Conservation (phyloP, 2,797 vertebrate species). For the Enteromius trimaculatus region DNA sequence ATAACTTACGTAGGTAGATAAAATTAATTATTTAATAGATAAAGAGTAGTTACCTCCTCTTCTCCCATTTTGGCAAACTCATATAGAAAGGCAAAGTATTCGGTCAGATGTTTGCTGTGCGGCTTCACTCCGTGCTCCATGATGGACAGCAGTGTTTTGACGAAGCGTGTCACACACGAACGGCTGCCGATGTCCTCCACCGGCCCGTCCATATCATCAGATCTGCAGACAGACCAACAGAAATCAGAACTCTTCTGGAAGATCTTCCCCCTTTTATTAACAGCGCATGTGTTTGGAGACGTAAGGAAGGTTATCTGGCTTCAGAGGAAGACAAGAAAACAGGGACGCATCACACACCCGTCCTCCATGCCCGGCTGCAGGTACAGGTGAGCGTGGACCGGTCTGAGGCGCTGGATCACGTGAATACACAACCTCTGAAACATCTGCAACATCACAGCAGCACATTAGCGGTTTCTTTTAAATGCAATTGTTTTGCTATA, state of each 20-base stretch:
- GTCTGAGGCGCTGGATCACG: conserved; percentile 94
- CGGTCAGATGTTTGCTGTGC: conserved; percentile 98
- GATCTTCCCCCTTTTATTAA: background rate
- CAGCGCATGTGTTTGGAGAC: background rate
- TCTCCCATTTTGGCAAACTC: conserved; percentile 99
- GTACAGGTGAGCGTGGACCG: conserved; percentile 97
- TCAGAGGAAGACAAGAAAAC: too few relatives aligned
- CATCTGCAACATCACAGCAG: conserved; percentile 80
- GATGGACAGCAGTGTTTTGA: conserved; percentile 94
- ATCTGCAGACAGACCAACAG: conserved; percentile 73
- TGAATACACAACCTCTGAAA: conserved; percentile 98
- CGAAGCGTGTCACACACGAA: conserved; percentile 96
- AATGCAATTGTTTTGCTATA: background rate
- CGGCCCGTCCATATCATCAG: conserved; percentile 96
- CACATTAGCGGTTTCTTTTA: background rate
- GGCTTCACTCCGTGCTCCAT: conserved; percentile 99
- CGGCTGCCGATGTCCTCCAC: conserved; percentile 98
- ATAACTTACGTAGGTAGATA: background rate
- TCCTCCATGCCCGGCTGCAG: conserved; percentile 98
- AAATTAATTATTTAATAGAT: background rate
- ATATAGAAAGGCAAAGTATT: conserved; percentile 98
- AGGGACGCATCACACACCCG: conserved; percentile 78
- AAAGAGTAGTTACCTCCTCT: conserved; percentile 84
- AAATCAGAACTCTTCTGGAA: background rate
- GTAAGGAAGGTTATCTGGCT: background rate